phyloP scores from a whole-genome alignment of 2,888 invertebrate species.

The Drosophila diplacantha region DNA sequence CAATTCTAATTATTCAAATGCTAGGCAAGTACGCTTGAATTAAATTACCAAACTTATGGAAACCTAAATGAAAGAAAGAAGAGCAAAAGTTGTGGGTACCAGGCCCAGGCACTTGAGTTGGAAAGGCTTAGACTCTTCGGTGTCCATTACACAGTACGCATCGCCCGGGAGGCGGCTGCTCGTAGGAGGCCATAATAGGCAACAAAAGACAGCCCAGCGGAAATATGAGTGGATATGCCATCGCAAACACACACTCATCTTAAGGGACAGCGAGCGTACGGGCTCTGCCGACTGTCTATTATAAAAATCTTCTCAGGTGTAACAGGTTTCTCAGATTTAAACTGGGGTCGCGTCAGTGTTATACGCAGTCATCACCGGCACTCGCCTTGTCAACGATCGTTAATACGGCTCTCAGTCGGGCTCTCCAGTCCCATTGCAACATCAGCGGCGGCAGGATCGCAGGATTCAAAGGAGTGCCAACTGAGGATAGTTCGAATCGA shows the following conservation, averaged over 20 bases:
- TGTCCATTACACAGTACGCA: conserved; percentile 51
- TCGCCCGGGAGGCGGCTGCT: conserved; percentile 11
- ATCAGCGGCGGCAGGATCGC: conserved; percentile 5
- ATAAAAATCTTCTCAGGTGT: conserved; percentile 76
- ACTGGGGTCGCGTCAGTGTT: conserved; percentile 50
- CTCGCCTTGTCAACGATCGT: conserved; percentile 47
- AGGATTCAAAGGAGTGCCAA: not conserved
- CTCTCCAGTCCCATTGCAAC: not conserved
- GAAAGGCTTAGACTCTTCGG: conserved; percentile 40
- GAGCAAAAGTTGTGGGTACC: conserved; percentile 53
- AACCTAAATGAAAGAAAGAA: conserved; percentile 51
- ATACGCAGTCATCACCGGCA: conserved; percentile 55
- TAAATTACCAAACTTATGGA: conserved; percentile 60
- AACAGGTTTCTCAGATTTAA: conserved; percentile 77
- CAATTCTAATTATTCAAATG: conserved; percentile 70
- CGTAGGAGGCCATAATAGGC: conserved; percentile 28
- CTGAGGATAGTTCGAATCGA: conserved; percentile 59
- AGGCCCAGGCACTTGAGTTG: conserved; percentile 29
- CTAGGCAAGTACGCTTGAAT: conserved; percentile 63
- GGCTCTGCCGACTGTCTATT: conserved; percentile 57
- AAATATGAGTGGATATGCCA: conserved; percentile 62
- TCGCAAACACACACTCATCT: conserved; percentile 13
- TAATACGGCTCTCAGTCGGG: conserved; percentile 21
- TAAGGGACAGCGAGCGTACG: conserved; percentile 17
- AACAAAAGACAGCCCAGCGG: conserved; percentile 45